Base-by-base conservation (phyloP, 2,888 invertebrate genomes). In the Xanthorhoe spadicearia region DNA sequence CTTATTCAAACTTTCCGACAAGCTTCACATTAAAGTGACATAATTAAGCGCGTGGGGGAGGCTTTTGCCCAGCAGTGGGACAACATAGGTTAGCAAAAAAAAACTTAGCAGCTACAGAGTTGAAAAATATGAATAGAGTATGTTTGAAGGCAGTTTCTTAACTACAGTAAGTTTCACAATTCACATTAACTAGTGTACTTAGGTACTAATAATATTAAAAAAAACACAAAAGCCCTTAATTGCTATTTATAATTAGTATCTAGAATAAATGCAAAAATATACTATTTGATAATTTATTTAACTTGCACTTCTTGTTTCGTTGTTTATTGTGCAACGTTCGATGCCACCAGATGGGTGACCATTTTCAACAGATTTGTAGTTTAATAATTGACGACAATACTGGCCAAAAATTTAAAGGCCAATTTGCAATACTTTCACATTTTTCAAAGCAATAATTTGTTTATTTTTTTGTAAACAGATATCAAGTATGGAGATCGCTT, bases 211-310 rank as follows among this genome's bases (percentile, higher is more conserved):
- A n/a, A 3, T 23, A 4, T 13, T 43, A 43, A 3, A 13, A 2
- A 50, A 19, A 50, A 50, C 17, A 17, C 9, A 19, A 28, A 57
- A 49, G 28, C 48, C 9, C 57, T 56, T 49, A 32, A 7, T 19
- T 5, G 7, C 55, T 56, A 56, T 13, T 15, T 8, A 23, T 48
- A 49, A 17, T 32, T 17, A 46, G 18, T 38, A 51, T 38, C 51
- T 51, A 38, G 43, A 51, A 10, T 57, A 57, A 63, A 55, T 57
- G 56, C 56, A 56, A 51, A 56, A 56, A 57, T 61, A 55, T 55
- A 54, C 51, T 43, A 18, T 43, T 28, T 23, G 10, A 18, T 28
- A 49, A 32, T 57, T 49, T 49, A 15, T 56, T 55, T 23, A 17
- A 35, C 61, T 61, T 53, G 60, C 60, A 53, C 28, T 61, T 48